A percentile compares a stretch with the other conserved stretches of the same genome.
These are phyloP conservation scores for Gadus chalcogrammus DNA, from an alignment of 2,113 vertebrate genomes.

Conservation along the genomic window DNA sequence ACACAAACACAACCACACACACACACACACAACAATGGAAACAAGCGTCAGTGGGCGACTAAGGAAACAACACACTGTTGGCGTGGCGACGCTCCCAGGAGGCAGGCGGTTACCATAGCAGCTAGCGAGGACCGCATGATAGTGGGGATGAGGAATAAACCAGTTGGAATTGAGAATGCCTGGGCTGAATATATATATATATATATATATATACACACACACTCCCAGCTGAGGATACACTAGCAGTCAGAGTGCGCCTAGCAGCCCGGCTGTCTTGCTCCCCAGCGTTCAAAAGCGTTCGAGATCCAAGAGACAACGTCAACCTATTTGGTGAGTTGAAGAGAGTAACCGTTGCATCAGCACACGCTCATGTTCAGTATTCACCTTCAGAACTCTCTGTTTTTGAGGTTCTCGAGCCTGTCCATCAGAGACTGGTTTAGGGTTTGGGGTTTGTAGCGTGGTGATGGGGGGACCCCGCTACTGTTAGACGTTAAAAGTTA, in stretches of 20 bases:
- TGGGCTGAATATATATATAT: slow-evolving; percentile 44
- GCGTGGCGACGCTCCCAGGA: slow-evolving; percentile 15
- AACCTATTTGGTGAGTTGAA: too few relatives aligned
- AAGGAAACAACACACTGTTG: slow-evolving; percentile 21
- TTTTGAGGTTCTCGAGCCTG: too few relatives aligned
- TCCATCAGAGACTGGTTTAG: too few relatives aligned
- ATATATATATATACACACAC: slow-evolving; percentile 31
- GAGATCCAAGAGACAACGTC: too few relatives aligned
- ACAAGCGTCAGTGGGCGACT: slow-evolving; percentile 15
- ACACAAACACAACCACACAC: background rate
- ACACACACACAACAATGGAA: slow-evolving; percentile 2
- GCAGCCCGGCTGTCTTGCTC: slow-evolving; percentile 58
- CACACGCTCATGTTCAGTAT: too few relatives aligned
- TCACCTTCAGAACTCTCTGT: too few relatives aligned
- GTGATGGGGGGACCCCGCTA: too few relatives aligned
- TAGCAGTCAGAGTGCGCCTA: slow-evolving; percentile 36
- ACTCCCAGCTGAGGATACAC: background rate
- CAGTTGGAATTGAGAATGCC: slow-evolving; percentile 52
- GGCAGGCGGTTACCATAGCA: slow-evolving; percentile 50
- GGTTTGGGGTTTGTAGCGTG: too few relatives aligned
- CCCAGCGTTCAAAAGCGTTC: background rate
- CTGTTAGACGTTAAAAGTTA: too few relatives aligned
- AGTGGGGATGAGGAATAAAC: slow-evolving; percentile 59
- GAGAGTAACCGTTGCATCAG: too few relatives aligned
- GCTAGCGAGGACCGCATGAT: slow-evolving; percentile 35